Conservation (phyloP, 2,113 vertebrate genomes). For the Globicephala melas region DNA sequence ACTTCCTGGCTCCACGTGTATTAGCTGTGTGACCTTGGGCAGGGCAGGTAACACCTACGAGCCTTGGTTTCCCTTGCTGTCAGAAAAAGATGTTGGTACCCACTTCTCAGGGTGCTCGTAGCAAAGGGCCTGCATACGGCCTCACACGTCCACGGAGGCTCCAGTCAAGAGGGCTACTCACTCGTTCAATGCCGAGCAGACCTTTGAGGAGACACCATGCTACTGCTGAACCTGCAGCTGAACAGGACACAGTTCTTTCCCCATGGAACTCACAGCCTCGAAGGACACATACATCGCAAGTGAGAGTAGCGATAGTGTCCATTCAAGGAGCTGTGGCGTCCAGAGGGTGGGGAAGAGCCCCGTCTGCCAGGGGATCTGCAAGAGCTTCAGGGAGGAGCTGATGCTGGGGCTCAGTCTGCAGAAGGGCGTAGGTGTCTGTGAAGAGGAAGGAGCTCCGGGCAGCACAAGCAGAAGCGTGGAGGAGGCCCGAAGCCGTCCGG, state of each 20-base stretch:
- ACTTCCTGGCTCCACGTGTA: not conserved
- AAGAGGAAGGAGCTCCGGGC: not conserved
- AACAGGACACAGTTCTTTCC: not conserved
- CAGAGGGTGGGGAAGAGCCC: not conserved
- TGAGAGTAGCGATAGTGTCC: fast-evolving
- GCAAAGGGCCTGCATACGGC: fast-evolving
- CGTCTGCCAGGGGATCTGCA: not conserved
- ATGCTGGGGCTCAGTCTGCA: not conserved
- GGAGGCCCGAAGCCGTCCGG: fast-evolving
- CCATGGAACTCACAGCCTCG: not conserved
- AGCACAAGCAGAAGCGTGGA: not conserved
- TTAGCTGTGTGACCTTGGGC: not conserved
- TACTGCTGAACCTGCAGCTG: not conserved
- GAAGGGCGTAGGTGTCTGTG: not conserved
- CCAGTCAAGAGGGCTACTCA: fast-evolving
- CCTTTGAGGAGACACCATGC: not conserved
- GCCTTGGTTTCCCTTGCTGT: not conserved
- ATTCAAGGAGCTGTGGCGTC: fast-evolving
- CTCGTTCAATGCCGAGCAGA: fast-evolving
- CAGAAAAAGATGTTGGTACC: not conserved
- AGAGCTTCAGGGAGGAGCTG: not conserved
- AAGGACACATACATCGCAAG: not conserved
- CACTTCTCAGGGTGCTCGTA: fast-evolving
- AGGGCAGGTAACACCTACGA: not conserved
- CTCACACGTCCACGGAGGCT: fast-evolving